Evolutionary conservation across 2,113 vertebrate genomes (phyloP), one percentile per base, ranked within the genome.

Genomic region (Amblyornis subalaris): DNA sequence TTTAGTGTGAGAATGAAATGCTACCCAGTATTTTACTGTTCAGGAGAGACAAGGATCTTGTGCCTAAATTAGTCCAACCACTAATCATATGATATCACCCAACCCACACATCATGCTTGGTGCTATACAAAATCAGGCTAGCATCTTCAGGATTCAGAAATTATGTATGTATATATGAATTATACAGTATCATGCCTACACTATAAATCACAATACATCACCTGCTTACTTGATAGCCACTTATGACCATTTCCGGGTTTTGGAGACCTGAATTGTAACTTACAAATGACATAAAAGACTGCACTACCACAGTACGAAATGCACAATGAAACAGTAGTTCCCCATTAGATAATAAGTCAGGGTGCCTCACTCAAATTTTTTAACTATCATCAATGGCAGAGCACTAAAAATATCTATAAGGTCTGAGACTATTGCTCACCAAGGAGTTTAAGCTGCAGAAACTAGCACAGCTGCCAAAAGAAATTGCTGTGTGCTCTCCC

Each of bases 381-480:
- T 54, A 84, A 88, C 33, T 88, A 60, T 83, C 80, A 54, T 8
- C 93, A 90, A 93, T 65, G 76, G 57, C 58, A 91, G 45, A 90
- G 55, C 42, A 75, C 87, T 93, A 93, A 95, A 96, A 96, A 93
- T 85, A 88, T 47, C 71, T 76, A 2, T 53, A 76, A 79, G 78
- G 79, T 75, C 90, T 88, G 51, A 85, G 45, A 83, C 71, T 91
- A 72, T 12, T 74, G 40, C 61, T 91, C 72, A 93, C 62, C 50
- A 76, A 72, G 58, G 64, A 88, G 72, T 91, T 83, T 76, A 83
- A 78, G 64, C 74, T 62, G 54, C 62, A 95, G 62, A 88, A 95
- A 90, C 75, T 18, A 90, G 78, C 60, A 82, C 75, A 92, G 85
- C 71, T 94, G 78, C 82, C 79, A 76, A 53, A 87, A 84, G 82